A percentile compares a stretch with the other conserved stretches of the same genome.
phyloP scores from a whole-genome alignment of 2,888 invertebrate species.

The Fabriciana adippe region DNA sequence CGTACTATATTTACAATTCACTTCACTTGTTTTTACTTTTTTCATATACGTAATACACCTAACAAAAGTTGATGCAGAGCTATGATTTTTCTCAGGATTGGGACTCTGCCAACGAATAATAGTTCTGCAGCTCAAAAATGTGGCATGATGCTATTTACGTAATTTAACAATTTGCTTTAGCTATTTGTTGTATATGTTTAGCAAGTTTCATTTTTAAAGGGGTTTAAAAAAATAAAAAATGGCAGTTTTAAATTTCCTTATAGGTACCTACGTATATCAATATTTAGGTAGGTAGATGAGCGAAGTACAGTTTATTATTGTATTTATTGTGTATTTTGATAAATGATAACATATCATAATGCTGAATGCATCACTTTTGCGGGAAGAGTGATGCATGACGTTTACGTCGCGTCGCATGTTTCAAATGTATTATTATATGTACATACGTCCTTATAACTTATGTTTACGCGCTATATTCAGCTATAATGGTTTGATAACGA shows the following conservation, averaged over 20 bases:
- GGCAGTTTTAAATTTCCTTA: too few relatives aligned
- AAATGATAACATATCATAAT: not conserved
- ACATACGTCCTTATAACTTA: conserved; percentile 9
- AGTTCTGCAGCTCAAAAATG: conserved; percentile 15
- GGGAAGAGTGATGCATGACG: not conserved
- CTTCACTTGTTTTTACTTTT: not conserved
- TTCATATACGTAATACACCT: not conserved
- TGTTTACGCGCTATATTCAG: conserved; percentile 1
- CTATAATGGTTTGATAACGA: conserved; percentile 23
- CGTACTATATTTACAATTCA: not conserved
- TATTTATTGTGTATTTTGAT: too few relatives aligned
- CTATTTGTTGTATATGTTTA: not conserved
- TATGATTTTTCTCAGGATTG: conserved; percentile 22
- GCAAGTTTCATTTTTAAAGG: not conserved
- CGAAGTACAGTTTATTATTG: too few relatives aligned
- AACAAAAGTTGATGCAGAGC: conserved; percentile 1
- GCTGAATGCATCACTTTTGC: not conserved
- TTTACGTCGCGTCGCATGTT: too few relatives aligned
- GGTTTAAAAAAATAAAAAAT: too few relatives aligned
- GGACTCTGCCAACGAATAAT: conserved; percentile 32
- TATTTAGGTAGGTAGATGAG: too few relatives aligned
- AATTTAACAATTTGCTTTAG: conserved; percentile 1
- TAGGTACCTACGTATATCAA: too few relatives aligned
- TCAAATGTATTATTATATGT: not conserved
- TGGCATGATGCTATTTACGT: conserved; percentile 11